Conservation (phyloP, 1,140 invertebrate genomes). For the Psilanteris sp. region DNA sequence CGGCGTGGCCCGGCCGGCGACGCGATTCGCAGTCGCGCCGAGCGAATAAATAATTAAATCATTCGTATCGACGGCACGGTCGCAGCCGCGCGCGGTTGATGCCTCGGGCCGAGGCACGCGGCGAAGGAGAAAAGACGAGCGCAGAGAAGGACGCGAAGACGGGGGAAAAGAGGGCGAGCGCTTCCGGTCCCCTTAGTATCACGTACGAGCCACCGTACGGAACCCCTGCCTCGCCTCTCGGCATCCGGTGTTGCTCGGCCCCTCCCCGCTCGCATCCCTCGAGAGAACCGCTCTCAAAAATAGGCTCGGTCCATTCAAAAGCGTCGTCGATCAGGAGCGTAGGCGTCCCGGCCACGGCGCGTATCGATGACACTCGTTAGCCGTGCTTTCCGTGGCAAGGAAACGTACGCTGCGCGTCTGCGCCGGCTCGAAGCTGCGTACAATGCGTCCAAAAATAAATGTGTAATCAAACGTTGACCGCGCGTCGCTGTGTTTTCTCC, state of each 20-base stretch:
- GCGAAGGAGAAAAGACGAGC: conserved; percentile 49
- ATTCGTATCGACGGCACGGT: conserved; percentile 46
- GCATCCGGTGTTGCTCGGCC: conserved; percentile 65
- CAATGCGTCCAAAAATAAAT: neutral
- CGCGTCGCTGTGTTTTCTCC: no score
- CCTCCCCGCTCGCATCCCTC: conserved; percentile 19
- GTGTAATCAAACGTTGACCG: no score
- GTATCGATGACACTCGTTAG: conserved; percentile 37
- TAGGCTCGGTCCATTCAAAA: conserved; percentile 70
- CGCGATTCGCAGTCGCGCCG: no score
- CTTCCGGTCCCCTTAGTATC: conserved; percentile 79
- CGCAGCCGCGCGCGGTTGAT: conserved; percentile 17
- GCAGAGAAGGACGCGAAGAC: conserved; percentile 41
- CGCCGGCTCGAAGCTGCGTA: no score
- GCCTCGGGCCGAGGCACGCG: conserved; percentile 54
- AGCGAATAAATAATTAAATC: conserved; percentile 44
- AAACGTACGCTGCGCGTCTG: no score
- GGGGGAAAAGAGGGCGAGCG: conserved; percentile 70
- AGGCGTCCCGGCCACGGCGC: conserved; percentile 41
- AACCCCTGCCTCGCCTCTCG: conserved; percentile 67
- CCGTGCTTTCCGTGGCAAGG: conserved; percentile 1
- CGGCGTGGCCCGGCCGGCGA: no score
- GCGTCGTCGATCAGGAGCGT: conserved; percentile 26
- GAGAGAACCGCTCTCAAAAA: no score
- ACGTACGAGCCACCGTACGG: conserved; percentile 77